Percentiles rank a stretch among this genome's conserved stretches.
These are phyloP conservation scores for Epicampocera succincta DNA, from an alignment of 2,888 invertebrate genomes.

Conservation along the genomic window DNA sequence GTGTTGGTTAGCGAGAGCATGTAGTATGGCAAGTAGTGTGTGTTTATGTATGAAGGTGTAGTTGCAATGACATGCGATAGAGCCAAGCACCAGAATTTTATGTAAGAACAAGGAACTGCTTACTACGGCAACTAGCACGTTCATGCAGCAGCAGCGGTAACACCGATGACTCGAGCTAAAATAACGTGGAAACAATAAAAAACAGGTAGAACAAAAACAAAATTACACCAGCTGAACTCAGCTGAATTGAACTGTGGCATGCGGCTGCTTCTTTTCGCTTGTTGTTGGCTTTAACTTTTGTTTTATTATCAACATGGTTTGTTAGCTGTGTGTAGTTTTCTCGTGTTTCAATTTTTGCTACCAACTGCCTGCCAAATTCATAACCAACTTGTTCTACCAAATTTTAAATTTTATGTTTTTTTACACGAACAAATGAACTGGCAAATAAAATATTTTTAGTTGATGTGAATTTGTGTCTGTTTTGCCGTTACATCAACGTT, in stretches of 20 bases:
- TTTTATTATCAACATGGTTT: constrained; percentile 52
- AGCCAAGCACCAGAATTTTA: constrained; percentile 59
- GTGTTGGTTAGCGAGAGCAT: constrained; percentile 14
- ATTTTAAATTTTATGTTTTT: constrained; percentile 53
- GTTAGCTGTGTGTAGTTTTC: constrained; percentile 29
- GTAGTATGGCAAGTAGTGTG: constrained; percentile 37
- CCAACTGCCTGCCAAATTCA: constrained; percentile 68
- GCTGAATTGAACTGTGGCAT: constrained; percentile 51
- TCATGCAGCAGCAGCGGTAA: constrained; percentile 28
- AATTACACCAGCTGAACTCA: constrained; percentile 63
- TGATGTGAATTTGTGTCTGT: neutral
- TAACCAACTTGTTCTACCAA: constrained; percentile 67
- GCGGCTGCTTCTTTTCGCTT: constrained; percentile 55
- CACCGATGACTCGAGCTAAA: constrained; percentile 63
- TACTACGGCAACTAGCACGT: constrained; percentile 38
- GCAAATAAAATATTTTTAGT: constrained; percentile 2
- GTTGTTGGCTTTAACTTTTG: constrained; percentile 45
- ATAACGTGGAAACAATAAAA: constrained; percentile 45
- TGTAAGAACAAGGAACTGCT: constrained; percentile 59
- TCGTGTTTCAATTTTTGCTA: constrained; percentile 39
- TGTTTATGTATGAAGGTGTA: constrained; percentile 29
- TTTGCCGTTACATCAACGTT: constrained; percentile 49
- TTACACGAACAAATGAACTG: constrained; percentile 16
- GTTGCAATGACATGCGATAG: constrained; percentile 57
- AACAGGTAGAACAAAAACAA: constrained; percentile 57